phyloP scores from a whole-genome alignment of 1,140 invertebrate genomes.

The Drosophila tsacasi region DNA sequence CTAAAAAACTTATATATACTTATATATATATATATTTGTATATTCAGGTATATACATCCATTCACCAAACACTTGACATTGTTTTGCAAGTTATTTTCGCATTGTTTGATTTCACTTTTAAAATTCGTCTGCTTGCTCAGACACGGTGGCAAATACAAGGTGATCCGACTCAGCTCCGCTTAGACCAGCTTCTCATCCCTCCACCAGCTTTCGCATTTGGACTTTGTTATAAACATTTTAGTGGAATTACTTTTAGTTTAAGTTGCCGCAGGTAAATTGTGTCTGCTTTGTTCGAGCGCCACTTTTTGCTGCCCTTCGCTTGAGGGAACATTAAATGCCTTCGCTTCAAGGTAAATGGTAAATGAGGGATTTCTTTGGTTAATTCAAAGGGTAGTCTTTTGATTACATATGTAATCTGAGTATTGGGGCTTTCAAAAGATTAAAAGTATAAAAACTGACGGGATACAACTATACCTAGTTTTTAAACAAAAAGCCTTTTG shows the following conservation, averaged over 20 bases:
- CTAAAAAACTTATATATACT: background rate
- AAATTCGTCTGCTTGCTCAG: constrained; percentile 72
- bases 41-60: constrained; percentile 14
- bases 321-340: background rate
- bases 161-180: constrained; percentile 12
- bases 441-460: no score
- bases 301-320: background rate
- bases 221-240: constrained; percentile 78
- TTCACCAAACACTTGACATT: constrained; percentile 65
- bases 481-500: background rate
- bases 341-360: background rate
- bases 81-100: constrained; percentile 79
- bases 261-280: constrained; percentile 56
- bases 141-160: constrained; percentile 51
- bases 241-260: constrained; percentile 79
- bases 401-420: background rate
- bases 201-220: constrained; percentile 61
- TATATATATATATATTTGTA: background rate
- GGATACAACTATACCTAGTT: background rate
- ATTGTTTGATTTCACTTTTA: constrained; percentile 82
- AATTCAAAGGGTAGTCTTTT: background rate
- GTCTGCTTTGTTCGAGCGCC: constrained; percentile 8
- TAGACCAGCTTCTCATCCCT: background rate
- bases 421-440: background rate
- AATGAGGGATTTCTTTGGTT: background rate